Percentiles rank a stretch among this genome's conserved stretches.
Evolutionary conservation across 2,797 vertebrate genomes (phyloP).

Genomic region (Acanthiza pusilla): DNA sequence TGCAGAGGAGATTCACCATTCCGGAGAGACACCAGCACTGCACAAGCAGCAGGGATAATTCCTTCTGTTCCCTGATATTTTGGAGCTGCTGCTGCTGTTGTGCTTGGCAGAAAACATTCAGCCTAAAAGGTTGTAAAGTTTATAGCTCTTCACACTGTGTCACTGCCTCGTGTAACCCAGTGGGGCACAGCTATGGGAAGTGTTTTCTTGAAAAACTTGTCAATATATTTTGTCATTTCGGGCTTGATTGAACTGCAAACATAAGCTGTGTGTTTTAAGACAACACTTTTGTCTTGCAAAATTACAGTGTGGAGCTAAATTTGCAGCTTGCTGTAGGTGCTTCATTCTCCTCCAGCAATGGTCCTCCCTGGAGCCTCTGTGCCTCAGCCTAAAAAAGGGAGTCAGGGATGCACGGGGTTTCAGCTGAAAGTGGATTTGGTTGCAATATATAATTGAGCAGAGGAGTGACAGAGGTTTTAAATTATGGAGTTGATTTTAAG

Average conservation of each 20-base stretch:
- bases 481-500: conserved; percentile 15
- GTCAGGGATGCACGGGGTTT: background rate
- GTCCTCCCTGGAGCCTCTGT: background rate
- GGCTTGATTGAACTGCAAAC: background rate
- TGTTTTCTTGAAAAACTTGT: background rate
- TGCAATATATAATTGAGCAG: background rate
- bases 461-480: background rate
- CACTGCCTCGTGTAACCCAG: background rate
- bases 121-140: background rate
- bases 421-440: background rate
- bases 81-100: background rate
- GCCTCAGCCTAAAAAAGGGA: background rate
- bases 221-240: background rate
- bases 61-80: background rate
- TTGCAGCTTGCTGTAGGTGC: background rate
- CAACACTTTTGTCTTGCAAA: background rate
- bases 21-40: background rate
- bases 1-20: background rate
- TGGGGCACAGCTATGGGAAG: background rate
- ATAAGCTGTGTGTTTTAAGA: background rate
- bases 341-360: background rate
- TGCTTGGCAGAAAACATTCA: background rate
- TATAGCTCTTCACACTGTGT: background rate
- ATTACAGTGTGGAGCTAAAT: background rate
- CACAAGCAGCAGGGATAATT: background rate